A percentile compares a stretch with the other conserved stretches of the same genome.
Evolutionary conservation across 2,888 invertebrate species (phyloP).

Genomic region (Ligdia adustata): DNA sequence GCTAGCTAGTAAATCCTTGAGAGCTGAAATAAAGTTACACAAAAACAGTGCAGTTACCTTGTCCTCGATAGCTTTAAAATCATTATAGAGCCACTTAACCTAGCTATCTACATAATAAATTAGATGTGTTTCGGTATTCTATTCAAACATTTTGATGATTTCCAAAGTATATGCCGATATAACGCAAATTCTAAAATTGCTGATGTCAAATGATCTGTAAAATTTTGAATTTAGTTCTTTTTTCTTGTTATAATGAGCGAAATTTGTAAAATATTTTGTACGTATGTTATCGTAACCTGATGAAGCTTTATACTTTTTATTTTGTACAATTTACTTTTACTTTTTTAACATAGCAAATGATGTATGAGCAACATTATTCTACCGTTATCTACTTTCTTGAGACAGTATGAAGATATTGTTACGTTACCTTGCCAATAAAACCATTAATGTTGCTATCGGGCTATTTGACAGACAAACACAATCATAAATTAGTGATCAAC

Average conservation of each 20-base stretch:
- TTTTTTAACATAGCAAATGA: no score
- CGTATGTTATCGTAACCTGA: no score
- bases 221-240: no score
- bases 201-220: background rate
- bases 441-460: constrained; percentile 98
- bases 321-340: no score
- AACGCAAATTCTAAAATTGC: background rate
- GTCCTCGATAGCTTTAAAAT: constrained; percentile 40
- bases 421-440: constrained; percentile 96
- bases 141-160: background rate
- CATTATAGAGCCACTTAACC: constrained; percentile 2
- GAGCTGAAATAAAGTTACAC: constrained; percentile 27
- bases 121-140: background rate
- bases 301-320: no score
- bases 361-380: constrained; percentile 11
- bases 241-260: no score
- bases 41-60: constrained; percentile 39
- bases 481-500: constrained; percentile 72
- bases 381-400: constrained; percentile 53
- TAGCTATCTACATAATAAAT: constrained; percentile 1
- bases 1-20: constrained; percentile 39
- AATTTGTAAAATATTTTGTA: no score
- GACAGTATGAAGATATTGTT: constrained; percentile 60
- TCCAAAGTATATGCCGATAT: no score
- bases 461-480: constrained; percentile 91